phyloP scores from a whole-genome alignment of 2,797 vertebrate genomes.

The Bradypus variegatus region DNA sequence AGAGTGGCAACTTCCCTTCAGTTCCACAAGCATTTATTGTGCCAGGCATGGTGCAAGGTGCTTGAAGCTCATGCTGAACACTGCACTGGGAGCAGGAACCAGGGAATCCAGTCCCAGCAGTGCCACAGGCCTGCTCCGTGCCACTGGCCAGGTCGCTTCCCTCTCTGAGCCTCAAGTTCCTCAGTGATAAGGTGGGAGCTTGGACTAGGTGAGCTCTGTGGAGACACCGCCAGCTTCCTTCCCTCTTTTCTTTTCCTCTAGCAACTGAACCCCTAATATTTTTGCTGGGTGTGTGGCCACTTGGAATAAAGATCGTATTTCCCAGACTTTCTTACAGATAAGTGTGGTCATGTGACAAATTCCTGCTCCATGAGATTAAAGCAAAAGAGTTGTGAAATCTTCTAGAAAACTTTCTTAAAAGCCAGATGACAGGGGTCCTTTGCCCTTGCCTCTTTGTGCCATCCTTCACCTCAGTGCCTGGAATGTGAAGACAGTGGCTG shows the following conservation, averaged over 20 bases:
- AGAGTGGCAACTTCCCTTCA: neutral
- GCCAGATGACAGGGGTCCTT: neutral
- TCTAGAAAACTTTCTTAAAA: neutral
- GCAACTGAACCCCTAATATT: neutral
- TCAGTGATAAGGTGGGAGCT: neutral
- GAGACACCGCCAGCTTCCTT: neutral
- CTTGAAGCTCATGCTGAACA: too few relatives aligned
- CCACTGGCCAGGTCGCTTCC: neutral
- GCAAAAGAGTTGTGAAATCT: neutral
- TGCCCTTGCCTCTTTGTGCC: neutral
- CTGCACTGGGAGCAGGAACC: rapidly evolving
- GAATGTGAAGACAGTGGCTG: neutral
- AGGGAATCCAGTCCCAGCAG: neutral
- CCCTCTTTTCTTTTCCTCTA: neutral
- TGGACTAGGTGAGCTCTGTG: neutral
- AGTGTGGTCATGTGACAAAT: neutral
- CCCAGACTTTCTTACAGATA: neutral
- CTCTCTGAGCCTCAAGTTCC: neutral
- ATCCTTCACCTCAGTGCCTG: neutral
- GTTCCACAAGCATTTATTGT: neutral
- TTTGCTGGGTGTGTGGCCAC: neutral
- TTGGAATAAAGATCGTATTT: neutral
- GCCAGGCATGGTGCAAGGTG: neutral
- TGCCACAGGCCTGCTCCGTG: neutral
- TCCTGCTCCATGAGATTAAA: neutral